Percentiles rank a stretch among this genome's conserved stretches.
phyloP scores from a whole-genome alignment of 2,797 vertebrate genomes.

The Mastacembelus armatus region DNA sequence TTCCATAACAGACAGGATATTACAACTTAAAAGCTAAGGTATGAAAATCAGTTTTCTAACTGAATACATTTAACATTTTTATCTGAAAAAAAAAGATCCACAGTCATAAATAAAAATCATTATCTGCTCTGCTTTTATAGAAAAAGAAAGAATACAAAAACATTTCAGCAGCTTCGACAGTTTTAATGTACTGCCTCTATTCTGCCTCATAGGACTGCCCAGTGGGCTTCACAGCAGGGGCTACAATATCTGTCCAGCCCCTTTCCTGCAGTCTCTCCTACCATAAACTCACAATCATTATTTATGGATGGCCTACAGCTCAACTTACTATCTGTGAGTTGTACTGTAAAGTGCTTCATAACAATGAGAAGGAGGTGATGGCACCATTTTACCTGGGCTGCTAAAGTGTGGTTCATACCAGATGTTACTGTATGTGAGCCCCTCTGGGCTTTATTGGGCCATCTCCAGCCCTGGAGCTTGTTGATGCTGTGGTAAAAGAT shows the following conservation, averaged over 20 bases:
- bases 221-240: constrained; percentile 65
- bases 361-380: constrained; percentile 49
- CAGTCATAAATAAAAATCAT: background rate
- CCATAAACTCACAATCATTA: constrained; percentile 65
- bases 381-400: constrained; percentile 12
- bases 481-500: background rate
- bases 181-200: constrained; percentile 18
- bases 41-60: no score
- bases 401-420: constrained; percentile 29
- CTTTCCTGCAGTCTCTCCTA: constrained; percentile 56
- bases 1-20: no score
- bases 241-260: constrained; percentile 62
- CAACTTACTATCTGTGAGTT: constrained; percentile 45
- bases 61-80: no score
- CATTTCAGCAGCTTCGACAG: background rate
- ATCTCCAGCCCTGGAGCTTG: background rate
- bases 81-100: background rate
- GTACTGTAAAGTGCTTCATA: constrained; percentile 35
- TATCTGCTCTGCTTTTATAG: background rate
- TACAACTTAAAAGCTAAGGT: no score
- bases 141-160: background rate
- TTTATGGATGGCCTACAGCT: constrained; percentile 68
- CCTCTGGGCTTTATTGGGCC: constrained; percentile 8
- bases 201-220: constrained; percentile 36
- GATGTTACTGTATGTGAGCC: constrained; percentile 15